A percentile compares a stretch with the other conserved stretches of the same genome.
phyloP scores from a whole-genome alignment of 2,888 invertebrate species.

The Himalopsyche japonica region DNA sequence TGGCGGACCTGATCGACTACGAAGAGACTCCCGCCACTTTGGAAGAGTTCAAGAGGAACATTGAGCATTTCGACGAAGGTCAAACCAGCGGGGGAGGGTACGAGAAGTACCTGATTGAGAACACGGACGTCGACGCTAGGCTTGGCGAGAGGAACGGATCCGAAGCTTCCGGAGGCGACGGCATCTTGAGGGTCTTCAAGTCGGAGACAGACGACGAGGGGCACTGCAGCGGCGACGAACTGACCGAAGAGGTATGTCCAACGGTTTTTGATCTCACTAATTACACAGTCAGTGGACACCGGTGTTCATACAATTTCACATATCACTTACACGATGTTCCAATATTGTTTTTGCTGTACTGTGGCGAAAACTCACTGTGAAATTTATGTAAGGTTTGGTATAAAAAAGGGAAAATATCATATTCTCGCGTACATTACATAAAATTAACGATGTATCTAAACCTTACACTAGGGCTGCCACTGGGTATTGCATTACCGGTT shows the following conservation, averaged over 20 bases:
- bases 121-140: constrained; percentile 50
- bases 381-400: no score
- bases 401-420: no score
- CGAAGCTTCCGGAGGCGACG: neutral
- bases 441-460: no score
- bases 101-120: constrained; percentile 55
- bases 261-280: no score
- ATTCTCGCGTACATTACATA: no score
- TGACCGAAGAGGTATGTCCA: constrained; percentile 58
- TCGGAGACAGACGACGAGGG: constrained; percentile 57
- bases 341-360: no score
- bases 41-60: constrained; percentile 51
- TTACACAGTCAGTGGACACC: no score
- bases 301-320: no score
- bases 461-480: no score
- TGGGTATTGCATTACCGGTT: no score
- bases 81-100: constrained; percentile 48
- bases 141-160: neutral
- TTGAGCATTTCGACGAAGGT: constrained; percentile 54
- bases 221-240: constrained; percentile 55
- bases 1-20: constrained; percentile 63
- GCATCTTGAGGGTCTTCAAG: constrained; percentile 46
- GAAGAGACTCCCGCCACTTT: constrained; percentile 52
- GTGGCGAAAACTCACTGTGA: no score
- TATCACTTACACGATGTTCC: no score